A percentile compares a stretch with the other conserved stretches of the same genome.
Conservation (phyloP, 2,797 vertebrate genomes). For the Hozukius guyotensis region DNA sequence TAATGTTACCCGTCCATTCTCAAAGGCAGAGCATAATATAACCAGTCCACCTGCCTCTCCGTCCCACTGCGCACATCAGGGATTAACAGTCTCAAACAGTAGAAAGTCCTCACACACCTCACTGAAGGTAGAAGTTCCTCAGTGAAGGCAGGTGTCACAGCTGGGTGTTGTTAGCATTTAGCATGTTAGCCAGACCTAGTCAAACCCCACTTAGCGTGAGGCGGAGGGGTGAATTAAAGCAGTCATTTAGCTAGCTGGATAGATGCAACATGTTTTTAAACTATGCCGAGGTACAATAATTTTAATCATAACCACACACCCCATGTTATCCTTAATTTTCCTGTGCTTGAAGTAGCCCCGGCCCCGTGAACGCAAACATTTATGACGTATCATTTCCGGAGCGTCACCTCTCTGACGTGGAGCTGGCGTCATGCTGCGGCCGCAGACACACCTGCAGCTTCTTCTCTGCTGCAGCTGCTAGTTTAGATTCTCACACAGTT, state of each 20-base stretch:
- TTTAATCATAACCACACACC: not conserved
- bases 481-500: not conserved
- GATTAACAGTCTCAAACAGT: not conserved
- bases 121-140: not conserved
- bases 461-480: not conserved
- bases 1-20: not conserved
- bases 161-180: not conserved
- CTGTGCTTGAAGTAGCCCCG: not conserved
- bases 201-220: too few species aligned
- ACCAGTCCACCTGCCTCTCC: not conserved
- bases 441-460: not conserved
- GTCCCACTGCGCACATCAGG: too few species aligned
- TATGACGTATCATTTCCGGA: not conserved
- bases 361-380: not conserved
- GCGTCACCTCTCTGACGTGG: not conserved
- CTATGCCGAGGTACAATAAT: not conserved
- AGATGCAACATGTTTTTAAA: too few species aligned
- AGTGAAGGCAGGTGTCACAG: not conserved
- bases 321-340: too few species aligned
- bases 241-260: too few species aligned
- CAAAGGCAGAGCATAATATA: not conserved
- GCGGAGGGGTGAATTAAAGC: too few species aligned
- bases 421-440: not conserved
- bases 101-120: not conserved
- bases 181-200: not conserved